phyloP scores from a whole-genome alignment of 1,140 invertebrate species.

The Anthonomus grandis region DNA sequence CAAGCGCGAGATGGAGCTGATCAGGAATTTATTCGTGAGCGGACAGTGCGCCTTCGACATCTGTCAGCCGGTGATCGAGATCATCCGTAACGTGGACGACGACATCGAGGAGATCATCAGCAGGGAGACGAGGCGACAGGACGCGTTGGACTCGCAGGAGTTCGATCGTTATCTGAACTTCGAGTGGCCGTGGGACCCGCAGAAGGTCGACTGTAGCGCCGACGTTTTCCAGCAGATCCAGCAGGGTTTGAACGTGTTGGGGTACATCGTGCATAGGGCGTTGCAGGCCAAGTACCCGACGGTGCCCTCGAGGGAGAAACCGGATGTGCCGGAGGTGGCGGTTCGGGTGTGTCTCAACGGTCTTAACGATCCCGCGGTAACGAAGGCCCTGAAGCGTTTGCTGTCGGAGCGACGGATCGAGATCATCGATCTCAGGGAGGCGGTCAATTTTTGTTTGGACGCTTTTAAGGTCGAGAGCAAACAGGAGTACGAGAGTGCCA shows the following conservation, averaged over 20 bases:
- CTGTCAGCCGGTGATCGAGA: slow-evolving; percentile 30
- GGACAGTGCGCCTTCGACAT: slow-evolving; percentile 54
- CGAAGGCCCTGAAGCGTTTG: slow-evolving; percentile 50
- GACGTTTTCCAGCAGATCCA: slow-evolving; percentile 22
- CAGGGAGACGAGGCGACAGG: slow-evolving; percentile 37
- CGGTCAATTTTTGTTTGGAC: slow-evolving; percentile 56
- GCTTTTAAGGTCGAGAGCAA: slow-evolving; percentile 53
- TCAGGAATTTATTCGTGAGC: slow-evolving; percentile 54
- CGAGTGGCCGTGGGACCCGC: slow-evolving; percentile 43
- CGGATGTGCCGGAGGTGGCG: slow-evolving; percentile 47
- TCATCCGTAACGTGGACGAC: neutral
- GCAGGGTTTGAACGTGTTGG: slow-evolving; percentile 49
- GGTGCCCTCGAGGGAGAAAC: slow-evolving; percentile 42
- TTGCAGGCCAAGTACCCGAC: slow-evolving; percentile 56
- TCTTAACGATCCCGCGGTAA: slow-evolving; percentile 47
- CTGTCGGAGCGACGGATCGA: slow-evolving; percentile 51
- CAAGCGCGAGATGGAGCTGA: slow-evolving; percentile 51
- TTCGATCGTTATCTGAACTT: slow-evolving; percentile 46
- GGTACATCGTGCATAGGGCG: slow-evolving; percentile 56
- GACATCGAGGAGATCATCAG: slow-evolving; percentile 22
- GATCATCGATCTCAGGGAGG: slow-evolving; percentile 54
- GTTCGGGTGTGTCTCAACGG: slow-evolving; percentile 53
- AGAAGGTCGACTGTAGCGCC: slow-evolving; percentile 10
- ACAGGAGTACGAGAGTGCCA: slow-evolving; percentile 47
- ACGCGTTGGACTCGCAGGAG: slow-evolving; percentile 42